Evolutionary conservation across 2,113 vertebrate species (phyloP).

Genomic region (Xiphophorus hellerii): DNA sequence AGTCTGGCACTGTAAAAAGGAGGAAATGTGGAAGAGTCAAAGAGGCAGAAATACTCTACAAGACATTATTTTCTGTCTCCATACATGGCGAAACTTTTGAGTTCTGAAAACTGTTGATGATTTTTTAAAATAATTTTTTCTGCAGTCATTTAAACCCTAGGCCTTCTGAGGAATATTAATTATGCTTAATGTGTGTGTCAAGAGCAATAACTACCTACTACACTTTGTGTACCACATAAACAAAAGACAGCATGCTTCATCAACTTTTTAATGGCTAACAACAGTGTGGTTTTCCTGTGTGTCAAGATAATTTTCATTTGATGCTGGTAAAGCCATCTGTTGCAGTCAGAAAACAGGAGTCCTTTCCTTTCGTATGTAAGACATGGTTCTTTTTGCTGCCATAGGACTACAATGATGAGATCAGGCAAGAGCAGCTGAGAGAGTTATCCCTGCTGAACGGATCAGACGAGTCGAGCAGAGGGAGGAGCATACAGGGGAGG

Average conservation of each 20-base stretch:
- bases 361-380: constrained; percentile 34
- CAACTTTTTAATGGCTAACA: constrained; percentile 33
- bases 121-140: background rate
- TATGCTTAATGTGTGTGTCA: background rate
- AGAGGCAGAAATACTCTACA: background rate
- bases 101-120: background rate
- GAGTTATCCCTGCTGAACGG: constrained; percentile 96
- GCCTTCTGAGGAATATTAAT: constrained; percentile 7
- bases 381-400: constrained; percentile 51
- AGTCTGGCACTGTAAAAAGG: background rate
- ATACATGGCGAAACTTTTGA: background rate
- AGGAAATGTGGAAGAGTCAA: background rate
- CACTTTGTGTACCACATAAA: constrained; percentile 11
- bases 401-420: constrained; percentile 99
- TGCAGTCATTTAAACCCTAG: background rate
- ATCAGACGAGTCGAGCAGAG: constrained; percentile 90
- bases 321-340: constrained; percentile 56
- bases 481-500: constrained; percentile 86
- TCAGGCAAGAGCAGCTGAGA: constrained; percentile 96
- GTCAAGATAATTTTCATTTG: constrained; percentile 55
- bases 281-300: constrained; percentile 35
- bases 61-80: background rate
- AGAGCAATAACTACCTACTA: constrained; percentile 7
- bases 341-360: constrained; percentile 55
- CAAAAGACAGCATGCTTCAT: constrained; percentile 28